These are phyloP conservation scores for Neopipo cinnamomea DNA, from an alignment of 2,113 vertebrate species.

Conservation along the genomic window DNA sequence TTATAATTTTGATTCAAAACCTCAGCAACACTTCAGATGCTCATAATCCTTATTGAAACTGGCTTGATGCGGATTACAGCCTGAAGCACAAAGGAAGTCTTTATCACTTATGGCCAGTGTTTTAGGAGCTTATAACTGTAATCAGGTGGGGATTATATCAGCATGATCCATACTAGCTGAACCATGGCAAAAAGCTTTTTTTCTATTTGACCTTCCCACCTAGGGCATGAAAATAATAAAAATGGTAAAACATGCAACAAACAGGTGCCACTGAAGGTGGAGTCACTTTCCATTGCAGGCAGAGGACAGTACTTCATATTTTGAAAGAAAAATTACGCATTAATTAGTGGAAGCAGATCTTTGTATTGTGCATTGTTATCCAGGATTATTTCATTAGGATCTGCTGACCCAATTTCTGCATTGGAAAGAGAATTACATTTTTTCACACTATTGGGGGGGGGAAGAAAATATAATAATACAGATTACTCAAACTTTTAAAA, in stretches of 20 bases:
- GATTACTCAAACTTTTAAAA: neutral
- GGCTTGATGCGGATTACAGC: constrained; percentile 48
- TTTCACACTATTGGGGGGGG: neutral
- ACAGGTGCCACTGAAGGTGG: neutral
- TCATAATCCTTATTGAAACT: constrained; percentile 57
- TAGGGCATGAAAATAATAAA: neutral
- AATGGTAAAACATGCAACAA: neutral
- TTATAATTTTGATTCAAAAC: constrained; percentile 29
- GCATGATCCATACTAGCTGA: constrained; percentile 35
- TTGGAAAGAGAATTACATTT: constrained; percentile 56
- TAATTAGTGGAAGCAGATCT: constrained; percentile 53
- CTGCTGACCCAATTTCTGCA: constrained; percentile 60
- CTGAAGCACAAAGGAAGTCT: constrained; percentile 58
- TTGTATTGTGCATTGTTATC: constrained; percentile 55
- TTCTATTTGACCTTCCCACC: neutral
- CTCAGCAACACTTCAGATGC: constrained; percentile 18
- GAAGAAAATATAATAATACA: neutral
- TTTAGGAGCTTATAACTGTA: constrained; percentile 62
- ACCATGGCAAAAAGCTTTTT: neutral
- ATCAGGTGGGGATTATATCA: constrained; percentile 60
- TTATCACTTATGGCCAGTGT: constrained; percentile 58
- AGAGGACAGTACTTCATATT: neutral
- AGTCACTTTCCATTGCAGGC: neutral
- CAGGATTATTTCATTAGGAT: constrained; percentile 70
- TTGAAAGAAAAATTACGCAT: constrained; percentile 27